Conservation (phyloP, 2,113 vertebrate genomes). For the Marmota monax region DNA sequence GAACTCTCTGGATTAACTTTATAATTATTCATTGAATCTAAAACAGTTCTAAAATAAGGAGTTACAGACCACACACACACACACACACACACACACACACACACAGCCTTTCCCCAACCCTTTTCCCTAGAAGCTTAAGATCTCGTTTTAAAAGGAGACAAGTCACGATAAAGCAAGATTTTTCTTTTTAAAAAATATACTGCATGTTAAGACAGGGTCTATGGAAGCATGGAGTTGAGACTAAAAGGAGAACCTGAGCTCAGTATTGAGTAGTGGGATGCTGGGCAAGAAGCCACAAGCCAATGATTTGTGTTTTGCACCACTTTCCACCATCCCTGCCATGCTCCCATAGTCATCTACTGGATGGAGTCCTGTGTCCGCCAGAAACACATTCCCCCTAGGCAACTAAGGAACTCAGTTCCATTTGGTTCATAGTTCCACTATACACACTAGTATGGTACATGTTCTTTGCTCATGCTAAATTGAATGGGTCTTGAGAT, state of each 20-base stretch:
- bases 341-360: fast-evolving
- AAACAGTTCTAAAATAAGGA: conserved; percentile 27
- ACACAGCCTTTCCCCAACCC: not conserved
- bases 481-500: conserved; percentile 13
- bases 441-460: not conserved
- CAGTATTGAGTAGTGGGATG: not conserved
- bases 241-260: not conserved
- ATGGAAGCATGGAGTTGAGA: not conserved
- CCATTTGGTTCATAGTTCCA: not conserved
- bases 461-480: not conserved
- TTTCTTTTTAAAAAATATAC: too few relatives aligned
- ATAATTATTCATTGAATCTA: not conserved
- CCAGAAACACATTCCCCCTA: not conserved
- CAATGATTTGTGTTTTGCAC: not conserved
- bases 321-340: not conserved
- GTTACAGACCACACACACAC: not conserved
- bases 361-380: not conserved
- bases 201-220: not conserved
- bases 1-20: not conserved
- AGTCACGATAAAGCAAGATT: not conserved
- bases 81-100: not conserved
- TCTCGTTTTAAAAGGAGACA: conserved; percentile 16
- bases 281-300: not conserved
- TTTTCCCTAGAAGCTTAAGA: not conserved
- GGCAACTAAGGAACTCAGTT: not conserved